Percentiles rank a stretch among this genome's conserved stretches.
Conservation (phyloP, 2,797 vertebrate species). For the Artibeus jamaicensis region DNA sequence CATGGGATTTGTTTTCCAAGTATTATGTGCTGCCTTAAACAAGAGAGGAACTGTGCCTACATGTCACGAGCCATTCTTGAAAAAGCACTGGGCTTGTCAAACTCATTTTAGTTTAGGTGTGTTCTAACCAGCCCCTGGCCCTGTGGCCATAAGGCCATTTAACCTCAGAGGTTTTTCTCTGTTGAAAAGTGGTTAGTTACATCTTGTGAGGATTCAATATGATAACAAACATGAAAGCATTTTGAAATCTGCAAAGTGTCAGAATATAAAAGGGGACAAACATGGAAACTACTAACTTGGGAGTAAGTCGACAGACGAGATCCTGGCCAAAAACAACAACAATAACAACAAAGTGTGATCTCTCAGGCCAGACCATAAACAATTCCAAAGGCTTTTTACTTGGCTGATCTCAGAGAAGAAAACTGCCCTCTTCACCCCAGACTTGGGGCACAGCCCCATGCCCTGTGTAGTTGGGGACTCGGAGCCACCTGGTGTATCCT, state of each 20-base stretch:
- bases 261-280: not conserved
- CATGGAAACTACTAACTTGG: not conserved
- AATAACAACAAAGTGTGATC: not conserved
- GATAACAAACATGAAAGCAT: not conserved
- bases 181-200: not conserved
- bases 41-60: not conserved
- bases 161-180: not conserved
- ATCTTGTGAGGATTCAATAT: not conserved
- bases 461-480: not conserved
- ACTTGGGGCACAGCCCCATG: not conserved
- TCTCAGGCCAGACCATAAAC: not conserved
- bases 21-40: not conserved
- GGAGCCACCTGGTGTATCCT: not conserved
- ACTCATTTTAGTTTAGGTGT: not conserved
- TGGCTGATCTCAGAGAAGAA: not conserved
- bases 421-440: not conserved
- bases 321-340: not conserved
- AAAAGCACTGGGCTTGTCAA: not conserved
- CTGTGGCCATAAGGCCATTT: not conserved
- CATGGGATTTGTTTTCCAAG: not conserved
- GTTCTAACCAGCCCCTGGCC: not conserved
- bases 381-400: not conserved
- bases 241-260: not conserved
- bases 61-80: not conserved
- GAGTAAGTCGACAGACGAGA: not conserved